Conservation (phyloP, 2,113 vertebrate species). For the Oryctolagus cuniculus region DNA sequence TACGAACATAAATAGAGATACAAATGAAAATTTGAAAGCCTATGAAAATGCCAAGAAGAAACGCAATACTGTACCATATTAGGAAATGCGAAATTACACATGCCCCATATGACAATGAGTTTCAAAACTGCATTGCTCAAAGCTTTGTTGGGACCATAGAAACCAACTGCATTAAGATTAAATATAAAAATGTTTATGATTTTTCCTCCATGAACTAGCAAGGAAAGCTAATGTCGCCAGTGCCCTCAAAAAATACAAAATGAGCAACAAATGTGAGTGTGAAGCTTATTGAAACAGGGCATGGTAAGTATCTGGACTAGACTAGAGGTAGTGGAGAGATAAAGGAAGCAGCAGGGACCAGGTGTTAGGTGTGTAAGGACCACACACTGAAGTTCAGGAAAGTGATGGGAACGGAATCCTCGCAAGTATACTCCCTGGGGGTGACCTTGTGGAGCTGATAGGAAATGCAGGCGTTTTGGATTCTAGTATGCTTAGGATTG, state of each 20-base stretch:
- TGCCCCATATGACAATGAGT: neutral
- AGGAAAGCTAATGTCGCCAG: neutral
- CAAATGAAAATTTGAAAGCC: neutral
- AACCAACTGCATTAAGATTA: neutral
- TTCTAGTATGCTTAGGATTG: neutral
- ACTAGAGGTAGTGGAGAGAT: neutral
- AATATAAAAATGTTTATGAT: neutral
- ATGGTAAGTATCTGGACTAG: no score
- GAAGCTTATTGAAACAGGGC: neutral
- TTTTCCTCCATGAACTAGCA: neutral
- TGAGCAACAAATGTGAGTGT: neutral
- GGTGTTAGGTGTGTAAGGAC: neutral
- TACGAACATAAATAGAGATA: neutral
- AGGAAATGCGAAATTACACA: slow-evolving; percentile 41
- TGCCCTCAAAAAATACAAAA: neutral
- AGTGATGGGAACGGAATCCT: no score
- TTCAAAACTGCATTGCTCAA: slow-evolving; percentile 52
- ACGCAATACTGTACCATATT: neutral
- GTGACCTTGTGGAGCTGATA: fast-evolving
- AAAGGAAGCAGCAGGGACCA: neutral
- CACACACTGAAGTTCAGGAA: neutral
- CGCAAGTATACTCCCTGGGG: neutral
- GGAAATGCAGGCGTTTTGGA: neutral
- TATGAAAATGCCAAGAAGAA: neutral
- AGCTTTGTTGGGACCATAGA: neutral